Base-by-base conservation (phyloP, 2,113 vertebrate genomes). In the Oxygymnocypris stewartii region DNA sequence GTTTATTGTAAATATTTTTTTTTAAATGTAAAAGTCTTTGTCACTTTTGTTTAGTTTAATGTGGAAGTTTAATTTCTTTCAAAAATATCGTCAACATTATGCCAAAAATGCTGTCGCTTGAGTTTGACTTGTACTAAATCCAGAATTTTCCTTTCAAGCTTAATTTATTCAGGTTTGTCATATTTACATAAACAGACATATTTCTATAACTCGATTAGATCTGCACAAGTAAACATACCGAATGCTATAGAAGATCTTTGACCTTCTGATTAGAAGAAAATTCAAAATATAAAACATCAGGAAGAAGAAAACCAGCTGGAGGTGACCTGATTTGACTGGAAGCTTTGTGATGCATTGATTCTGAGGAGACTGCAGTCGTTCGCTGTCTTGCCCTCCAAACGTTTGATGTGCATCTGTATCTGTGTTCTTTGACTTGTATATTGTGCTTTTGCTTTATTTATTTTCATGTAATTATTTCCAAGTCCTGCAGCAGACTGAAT, bases 351-450 rank as follows among this genome's bases (percentile, higher is more conserved):
- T 13, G 74, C 25, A 81, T 51, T 82, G 4, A 42, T 79, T 67
- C 18, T 31, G 75, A 75, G 31, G 7, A 67, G 61, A 40, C 79
- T n/a, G 23, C 75, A 79, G 61, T 28, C 35, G 4, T 57, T 83
- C 16, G 12, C 31, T 42, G 57, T 65, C 25, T 59, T 42, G 25
- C 28, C 35, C 23, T 40, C 37, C 9, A 59, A 28, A 42, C n/a
- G 47, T 86, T 73, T 75, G 81, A 91, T 89, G 86, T 85, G 49
- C 91, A 93, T 94, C 89, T 92, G 92, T 91, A 84, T 91, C 89
- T 40, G 83, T 92, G 89, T 93, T 92, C 93, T 91, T 92, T 92
- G 88, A 92, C 91, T 91, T 92, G 75, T 92, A 88, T 28, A 84
- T 91, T 90, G 92, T 93, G 93, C 94, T 93, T 91, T 93, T 90